These are phyloP conservation scores for Nomada hirtipes DNA, from an alignment of 2,888 invertebrate genomes.

Conservation along the genomic window DNA sequence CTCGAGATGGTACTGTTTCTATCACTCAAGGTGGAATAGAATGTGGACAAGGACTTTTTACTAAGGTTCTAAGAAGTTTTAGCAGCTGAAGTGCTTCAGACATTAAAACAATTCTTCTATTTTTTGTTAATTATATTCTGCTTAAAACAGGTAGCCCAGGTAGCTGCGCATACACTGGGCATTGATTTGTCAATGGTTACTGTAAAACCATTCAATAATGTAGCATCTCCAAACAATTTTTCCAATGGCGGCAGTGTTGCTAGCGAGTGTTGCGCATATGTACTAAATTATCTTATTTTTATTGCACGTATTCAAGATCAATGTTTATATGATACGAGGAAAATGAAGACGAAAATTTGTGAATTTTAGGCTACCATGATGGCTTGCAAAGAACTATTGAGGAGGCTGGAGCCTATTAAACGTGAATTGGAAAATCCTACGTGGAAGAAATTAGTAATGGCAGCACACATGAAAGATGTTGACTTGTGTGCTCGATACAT, in stretches of 20 bases:
- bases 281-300: constrained; percentile 60
- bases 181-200: constrained; percentile 88
- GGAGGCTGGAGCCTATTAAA: constrained; percentile 87
- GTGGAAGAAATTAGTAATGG: constrained; percentile 87
- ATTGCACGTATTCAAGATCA: no score
- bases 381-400: constrained; percentile 88
- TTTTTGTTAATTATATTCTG: no score
- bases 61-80: constrained; percentile 85
- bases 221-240: constrained; percentile 88
- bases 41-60: constrained; percentile 93
- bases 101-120: no score
- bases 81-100: no score
- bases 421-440: constrained; percentile 85
- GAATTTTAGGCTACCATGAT: constrained; percentile 86
- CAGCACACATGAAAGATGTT: constrained; percentile 85
- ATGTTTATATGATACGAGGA: no score
- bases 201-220: constrained; percentile 88
- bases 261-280: constrained; percentile 88
- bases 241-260: constrained; percentile 90
- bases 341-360: background rate
- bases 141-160: constrained; percentile 87
- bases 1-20: constrained; percentile 89
- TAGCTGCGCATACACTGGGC: constrained; percentile 90
- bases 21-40: constrained; percentile 90
- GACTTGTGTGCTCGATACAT: constrained; percentile 88